These are phyloP conservation scores for Platorchestia sp. DNA, from an alignment of 1,140 invertebrate species.

Conservation along the genomic window DNA sequence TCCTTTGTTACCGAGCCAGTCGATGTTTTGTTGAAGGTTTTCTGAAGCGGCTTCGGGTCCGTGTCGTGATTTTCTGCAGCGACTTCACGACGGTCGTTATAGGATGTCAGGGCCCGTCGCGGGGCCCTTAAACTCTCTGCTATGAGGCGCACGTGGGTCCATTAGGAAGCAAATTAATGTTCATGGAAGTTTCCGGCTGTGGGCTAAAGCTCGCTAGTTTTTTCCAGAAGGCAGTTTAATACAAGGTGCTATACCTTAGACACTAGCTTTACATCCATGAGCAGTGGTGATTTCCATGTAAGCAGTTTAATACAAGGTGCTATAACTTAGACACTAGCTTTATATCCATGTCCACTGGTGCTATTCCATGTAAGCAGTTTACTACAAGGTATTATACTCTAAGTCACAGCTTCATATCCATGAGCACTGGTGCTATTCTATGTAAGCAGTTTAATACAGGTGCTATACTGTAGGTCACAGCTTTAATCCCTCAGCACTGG, in stretches of 20 bases:
- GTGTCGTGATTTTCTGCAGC: constrained; percentile 25
- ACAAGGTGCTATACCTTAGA: background rate
- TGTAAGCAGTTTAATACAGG: background rate
- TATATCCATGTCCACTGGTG: too few species aligned
- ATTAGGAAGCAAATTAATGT: constrained; percentile 17
- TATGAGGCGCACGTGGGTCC: background rate
- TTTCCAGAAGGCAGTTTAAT: background rate
- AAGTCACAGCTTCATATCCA: too few species aligned
- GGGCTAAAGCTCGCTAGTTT: background rate
- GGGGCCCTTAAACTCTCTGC: constrained; percentile 14
- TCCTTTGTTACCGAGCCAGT: background rate
- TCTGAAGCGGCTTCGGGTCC: background rate
- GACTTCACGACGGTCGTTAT: constrained; percentile 24
- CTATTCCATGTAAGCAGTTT: background rate
- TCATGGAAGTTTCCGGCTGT: background rate
- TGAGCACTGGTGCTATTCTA: too few species aligned
- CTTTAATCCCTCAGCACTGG: too few species aligned
- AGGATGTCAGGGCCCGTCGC: background rate
- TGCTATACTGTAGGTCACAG: background rate
- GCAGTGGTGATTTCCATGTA: too few species aligned
- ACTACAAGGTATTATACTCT: background rate
- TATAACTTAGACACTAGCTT: too few species aligned
- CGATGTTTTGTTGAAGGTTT: background rate
- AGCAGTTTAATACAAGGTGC: background rate
- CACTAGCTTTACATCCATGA: too few species aligned